Evolutionary conservation across 2,797 vertebrate genomes (phyloP).

Genomic region (Malacoctenus gilli): DNA sequence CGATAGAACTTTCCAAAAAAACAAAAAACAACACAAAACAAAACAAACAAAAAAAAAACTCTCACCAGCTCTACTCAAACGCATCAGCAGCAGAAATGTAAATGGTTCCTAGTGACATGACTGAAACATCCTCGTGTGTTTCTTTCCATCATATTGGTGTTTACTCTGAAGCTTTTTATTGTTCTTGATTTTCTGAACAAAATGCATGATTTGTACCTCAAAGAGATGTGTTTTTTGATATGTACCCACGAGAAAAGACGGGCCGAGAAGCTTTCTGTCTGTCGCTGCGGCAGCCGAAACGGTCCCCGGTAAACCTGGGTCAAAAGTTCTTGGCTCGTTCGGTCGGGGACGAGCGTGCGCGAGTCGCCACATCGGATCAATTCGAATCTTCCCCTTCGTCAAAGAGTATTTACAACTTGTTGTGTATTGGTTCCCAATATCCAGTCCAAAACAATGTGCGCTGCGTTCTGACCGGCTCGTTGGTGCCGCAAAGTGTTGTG

Average conservation of each 20-base stretch:
- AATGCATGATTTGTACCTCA: conserved; percentile 45
- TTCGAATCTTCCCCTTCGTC: too few relatives aligned
- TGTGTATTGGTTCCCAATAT: too few relatives aligned
- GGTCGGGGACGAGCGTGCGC: neutral
- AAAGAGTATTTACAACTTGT: too few relatives aligned
- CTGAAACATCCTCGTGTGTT: conserved; percentile 16
- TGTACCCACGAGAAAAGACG: conserved; percentile 32
- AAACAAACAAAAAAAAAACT: too few relatives aligned
- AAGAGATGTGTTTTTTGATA: conserved; percentile 47
- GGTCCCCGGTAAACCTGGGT: conserved; percentile 49
- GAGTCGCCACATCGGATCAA: too few relatives aligned
- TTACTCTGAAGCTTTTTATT: conserved; percentile 14
- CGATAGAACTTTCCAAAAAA: conserved; percentile 34
- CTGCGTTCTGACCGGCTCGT: too few relatives aligned
- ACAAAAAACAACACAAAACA: too few relatives aligned
- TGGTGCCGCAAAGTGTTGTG: too few relatives aligned
- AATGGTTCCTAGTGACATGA: conserved; percentile 23
- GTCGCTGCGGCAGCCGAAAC: conserved; percentile 39
- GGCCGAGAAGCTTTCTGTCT: conserved; percentile 15
- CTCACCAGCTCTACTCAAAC: conserved; percentile 49
- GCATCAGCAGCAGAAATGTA: conserved; percentile 46
- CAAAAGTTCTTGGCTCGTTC: conserved; percentile 6
- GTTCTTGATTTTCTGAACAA: conserved; percentile 29
- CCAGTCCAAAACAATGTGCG: too few relatives aligned
- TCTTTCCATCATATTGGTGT: conserved; percentile 25